Percentiles rank a stretch among this genome's conserved stretches.
Conservation (phyloP, 2,113 vertebrate genomes). For the Trematomus loennbergii region DNA sequence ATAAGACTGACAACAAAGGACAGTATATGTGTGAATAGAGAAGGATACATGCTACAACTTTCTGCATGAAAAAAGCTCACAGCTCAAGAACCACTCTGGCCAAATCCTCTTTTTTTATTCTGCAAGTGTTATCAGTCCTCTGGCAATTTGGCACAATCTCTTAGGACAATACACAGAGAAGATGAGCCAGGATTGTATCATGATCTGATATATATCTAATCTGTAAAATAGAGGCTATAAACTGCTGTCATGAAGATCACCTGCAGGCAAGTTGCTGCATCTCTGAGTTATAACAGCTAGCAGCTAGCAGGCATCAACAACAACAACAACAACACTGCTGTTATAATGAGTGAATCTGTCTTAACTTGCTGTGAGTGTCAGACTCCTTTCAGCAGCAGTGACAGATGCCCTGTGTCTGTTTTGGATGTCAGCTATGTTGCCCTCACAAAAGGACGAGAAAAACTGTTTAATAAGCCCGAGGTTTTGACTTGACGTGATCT, state of each 20-base stretch:
- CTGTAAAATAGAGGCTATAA: conserved; percentile 10
- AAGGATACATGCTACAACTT: not conserved
- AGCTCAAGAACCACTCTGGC: not conserved
- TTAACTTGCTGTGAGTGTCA: conserved; percentile 30
- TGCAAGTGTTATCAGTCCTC: not conserved
- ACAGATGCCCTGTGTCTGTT: not conserved
- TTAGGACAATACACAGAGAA: not conserved
- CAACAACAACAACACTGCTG: conserved; percentile 5
- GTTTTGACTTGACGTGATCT: not conserved
- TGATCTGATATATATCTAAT: not conserved
- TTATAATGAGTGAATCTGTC: conserved; percentile 44
- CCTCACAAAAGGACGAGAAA: not conserved
- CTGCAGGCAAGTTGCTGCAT: conserved; percentile 21
- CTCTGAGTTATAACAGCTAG: conserved; percentile 18
- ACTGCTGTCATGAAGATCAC: conserved; percentile 10
- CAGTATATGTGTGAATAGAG: not conserved
- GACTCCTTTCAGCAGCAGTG: conserved; percentile 11
- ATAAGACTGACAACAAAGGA: no score
- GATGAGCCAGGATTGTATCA: not conserved
- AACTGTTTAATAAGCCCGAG: not conserved
- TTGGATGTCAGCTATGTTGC: not conserved
- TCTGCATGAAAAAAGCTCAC: not conserved
- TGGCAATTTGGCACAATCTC: not conserved
- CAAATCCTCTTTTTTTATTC: not conserved
- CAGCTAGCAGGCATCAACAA: conserved; percentile 5